phyloP scores from a whole-genome alignment of 2,888 invertebrate genomes.

The Unio delphinus region DNA sequence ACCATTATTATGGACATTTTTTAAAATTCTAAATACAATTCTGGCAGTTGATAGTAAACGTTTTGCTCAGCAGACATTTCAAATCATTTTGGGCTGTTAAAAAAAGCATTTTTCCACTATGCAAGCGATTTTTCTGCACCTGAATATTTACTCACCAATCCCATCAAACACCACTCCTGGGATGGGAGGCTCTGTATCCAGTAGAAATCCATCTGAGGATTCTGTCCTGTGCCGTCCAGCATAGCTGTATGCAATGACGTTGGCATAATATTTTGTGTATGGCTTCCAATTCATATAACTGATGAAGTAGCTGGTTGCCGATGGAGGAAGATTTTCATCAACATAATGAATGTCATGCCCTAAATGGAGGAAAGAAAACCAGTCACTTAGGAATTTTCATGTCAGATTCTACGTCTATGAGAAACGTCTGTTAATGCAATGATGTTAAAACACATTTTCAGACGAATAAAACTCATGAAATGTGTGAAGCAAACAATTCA shows the following conservation, averaged over 20 bases:
- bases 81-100: not conserved
- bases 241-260: conserved; percentile 19
- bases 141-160: conserved; percentile 6
- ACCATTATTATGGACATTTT: too few species aligned
- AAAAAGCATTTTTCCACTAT: not conserved
- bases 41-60: too few species aligned
- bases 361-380: conserved; percentile 2
- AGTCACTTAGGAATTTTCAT: not conserved
- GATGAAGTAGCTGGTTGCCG: conserved; percentile 5
- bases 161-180: conserved; percentile 24
- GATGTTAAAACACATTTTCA: too few species aligned
- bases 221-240: conserved; percentile 25
- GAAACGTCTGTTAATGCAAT: too few species aligned
- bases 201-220: conserved; percentile 26
- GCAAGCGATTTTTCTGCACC: conserved; percentile 7
- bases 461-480: too few species aligned
- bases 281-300: conserved; percentile 11
- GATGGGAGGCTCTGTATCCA: conserved; percentile 25
- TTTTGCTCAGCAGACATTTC: conserved; percentile 1
- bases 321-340: conserved; percentile 5
- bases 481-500: too few species aligned
- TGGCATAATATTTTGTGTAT: conserved; percentile 20
- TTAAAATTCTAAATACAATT: too few species aligned
- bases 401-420: too few species aligned
- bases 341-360: conserved; percentile 21